Evolutionary conservation across 2,113 vertebrate species (phyloP).

Genomic region (Stegastes partitus): DNA sequence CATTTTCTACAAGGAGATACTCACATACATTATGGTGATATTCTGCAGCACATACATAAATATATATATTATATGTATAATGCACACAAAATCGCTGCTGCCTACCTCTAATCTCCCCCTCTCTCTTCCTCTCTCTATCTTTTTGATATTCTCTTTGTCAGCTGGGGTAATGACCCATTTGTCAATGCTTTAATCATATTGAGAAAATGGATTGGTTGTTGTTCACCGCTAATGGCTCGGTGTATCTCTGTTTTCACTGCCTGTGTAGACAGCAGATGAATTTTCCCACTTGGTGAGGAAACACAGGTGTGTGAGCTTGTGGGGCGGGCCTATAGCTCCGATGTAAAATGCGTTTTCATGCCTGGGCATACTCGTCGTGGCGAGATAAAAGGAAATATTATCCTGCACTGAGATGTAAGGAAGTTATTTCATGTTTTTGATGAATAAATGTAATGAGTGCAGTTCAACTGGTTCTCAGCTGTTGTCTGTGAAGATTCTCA

Average conservation of each 20-base stretch:
- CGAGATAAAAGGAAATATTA: neutral
- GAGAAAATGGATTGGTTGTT: conserved; percentile 65
- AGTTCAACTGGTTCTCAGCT: neutral
- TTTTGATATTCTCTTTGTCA: conserved; percentile 37
- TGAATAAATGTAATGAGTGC: no score
- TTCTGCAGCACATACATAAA: neutral
- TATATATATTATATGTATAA: neutral
- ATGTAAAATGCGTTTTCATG: neutral
- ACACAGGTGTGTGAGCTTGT: conserved; percentile 21
- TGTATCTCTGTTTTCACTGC: conserved; percentile 57
- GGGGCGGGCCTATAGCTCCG: neutral
- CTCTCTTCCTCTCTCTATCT: neutral
- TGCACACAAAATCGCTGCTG: neutral
- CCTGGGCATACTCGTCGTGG: neutral
- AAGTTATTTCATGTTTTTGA: neutral
- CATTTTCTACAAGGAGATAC: neutral
- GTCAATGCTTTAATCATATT: conserved; percentile 74
- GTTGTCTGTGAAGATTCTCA: no score
- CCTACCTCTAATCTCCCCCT: neutral
- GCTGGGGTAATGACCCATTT: conserved; percentile 70
- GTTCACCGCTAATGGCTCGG: conserved; percentile 55
- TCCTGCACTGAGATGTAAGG: no score
- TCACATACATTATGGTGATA: neutral
- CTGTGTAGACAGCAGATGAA: conserved; percentile 52
- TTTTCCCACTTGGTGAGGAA: conserved; percentile 41